Evolutionary conservation across 2,113 vertebrate genomes (phyloP).

Genomic region (Serinus canaria): DNA sequence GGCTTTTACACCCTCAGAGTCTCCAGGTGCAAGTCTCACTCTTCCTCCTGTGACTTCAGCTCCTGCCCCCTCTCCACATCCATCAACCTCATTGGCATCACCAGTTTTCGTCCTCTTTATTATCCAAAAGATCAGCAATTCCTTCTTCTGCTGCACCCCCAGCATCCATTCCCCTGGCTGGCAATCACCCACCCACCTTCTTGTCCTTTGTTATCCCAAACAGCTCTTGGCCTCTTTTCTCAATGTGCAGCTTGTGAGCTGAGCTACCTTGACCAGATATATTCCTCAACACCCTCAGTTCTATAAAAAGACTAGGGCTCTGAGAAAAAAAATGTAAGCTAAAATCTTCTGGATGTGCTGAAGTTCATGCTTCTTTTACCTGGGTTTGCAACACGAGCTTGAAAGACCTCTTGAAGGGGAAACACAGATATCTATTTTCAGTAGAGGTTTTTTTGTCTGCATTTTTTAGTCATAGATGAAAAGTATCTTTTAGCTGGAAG

Average conservation of each 20-base stretch:
- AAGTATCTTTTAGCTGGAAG: not conserved
- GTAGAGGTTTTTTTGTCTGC: not conserved
- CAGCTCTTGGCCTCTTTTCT: not conserved
- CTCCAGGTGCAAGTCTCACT: rapidly evolving
- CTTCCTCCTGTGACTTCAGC: not conserved
- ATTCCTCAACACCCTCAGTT: not conserved
- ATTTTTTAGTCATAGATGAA: not conserved
- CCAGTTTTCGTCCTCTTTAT: not conserved
- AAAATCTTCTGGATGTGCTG: not conserved
- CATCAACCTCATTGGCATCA: not conserved
- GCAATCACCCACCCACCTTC: not conserved
- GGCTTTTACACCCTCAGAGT: not conserved
- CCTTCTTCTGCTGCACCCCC: not conserved
- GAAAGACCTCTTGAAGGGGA: not conserved
- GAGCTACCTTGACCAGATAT: not conserved
- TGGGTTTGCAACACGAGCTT: not conserved
- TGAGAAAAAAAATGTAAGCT: not conserved
- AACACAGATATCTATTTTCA: not conserved
- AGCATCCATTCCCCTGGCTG: not conserved
- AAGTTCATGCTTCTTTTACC: not conserved
- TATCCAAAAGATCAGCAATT: not conserved
- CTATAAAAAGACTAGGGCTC: not conserved
- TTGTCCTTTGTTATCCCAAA: not conserved
- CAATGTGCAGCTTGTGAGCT: not conserved
- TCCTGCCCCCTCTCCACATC: not conserved